A percentile compares a stretch with the other conserved stretches of the same genome.
Evolutionary conservation across 1,140 invertebrate genomes (phyloP).

Genomic region (Ditylenchus dipsaci): DNA sequence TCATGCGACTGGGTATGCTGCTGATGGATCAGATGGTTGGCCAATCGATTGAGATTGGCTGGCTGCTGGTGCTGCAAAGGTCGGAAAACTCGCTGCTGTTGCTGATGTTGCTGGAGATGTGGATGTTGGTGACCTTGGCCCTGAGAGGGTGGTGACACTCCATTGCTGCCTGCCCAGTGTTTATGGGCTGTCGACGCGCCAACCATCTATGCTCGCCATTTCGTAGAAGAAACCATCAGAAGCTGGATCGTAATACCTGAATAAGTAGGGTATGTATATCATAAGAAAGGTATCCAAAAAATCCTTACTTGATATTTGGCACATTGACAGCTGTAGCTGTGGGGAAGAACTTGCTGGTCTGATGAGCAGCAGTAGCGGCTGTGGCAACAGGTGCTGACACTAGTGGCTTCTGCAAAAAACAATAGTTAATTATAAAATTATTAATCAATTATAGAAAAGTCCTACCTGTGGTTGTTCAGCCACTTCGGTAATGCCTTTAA

Average conservation of each 20-base stretch:
- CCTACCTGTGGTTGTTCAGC: slow-evolving; percentile 8
- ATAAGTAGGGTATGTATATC: neutral
- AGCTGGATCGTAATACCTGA: slow-evolving; percentile 49
- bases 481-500: neutral
- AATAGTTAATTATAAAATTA: neutral
- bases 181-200: slow-evolving; percentile 46
- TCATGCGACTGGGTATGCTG: neutral
- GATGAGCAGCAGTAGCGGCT: slow-evolving; percentile 9
- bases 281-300: neutral
- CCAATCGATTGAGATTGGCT: neutral
- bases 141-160: slow-evolving; percentile 9
- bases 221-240: slow-evolving; percentile 55
- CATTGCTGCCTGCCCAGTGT: no score
- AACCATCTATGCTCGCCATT: slow-evolving; percentile 54
- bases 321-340: neutral
- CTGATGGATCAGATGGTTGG: neutral
- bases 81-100: neutral
- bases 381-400: neutral
- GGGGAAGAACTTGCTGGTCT: slow-evolving; percentile 38
- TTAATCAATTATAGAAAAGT: neutral
- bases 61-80: neutral
- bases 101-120: neutral
- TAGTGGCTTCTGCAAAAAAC: neutral
- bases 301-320: slow-evolving; percentile 24
- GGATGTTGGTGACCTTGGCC: neutral